These are phyloP conservation scores for Staurois parvus DNA, from an alignment of 2,797 vertebrate species.

Conservation along the genomic window DNA sequence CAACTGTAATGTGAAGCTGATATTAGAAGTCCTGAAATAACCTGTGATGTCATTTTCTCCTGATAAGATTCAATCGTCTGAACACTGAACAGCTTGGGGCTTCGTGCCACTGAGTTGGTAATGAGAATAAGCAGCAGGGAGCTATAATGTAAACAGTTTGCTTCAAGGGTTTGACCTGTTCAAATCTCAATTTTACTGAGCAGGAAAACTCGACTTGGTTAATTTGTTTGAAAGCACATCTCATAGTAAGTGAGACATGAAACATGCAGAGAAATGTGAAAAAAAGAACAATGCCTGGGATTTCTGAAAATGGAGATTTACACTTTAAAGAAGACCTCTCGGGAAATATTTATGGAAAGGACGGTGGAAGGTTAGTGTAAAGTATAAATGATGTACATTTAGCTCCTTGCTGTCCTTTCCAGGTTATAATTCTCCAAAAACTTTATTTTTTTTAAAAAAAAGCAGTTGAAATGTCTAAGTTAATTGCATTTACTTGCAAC, in stretches of 20 bases:
- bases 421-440: no score
- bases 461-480: no score
- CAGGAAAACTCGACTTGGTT: background rate
- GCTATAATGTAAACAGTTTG: slow-evolving; percentile 5
- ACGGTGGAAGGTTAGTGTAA: no score
- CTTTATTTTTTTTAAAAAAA: no score
- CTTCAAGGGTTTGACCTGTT: slow-evolving; percentile 4
- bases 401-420: no score
- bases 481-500: no score
- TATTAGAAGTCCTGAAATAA: slow-evolving; percentile 34
- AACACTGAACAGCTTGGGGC: slow-evolving; percentile 12
- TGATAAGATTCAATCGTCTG: background rate
- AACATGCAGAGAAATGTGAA: background rate
- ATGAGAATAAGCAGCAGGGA: slow-evolving; percentile 29
- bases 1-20: background rate
- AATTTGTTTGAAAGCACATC: slow-evolving; percentile 3
- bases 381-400: no score
- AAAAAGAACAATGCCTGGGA: background rate
- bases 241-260: background rate
- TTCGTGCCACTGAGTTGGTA: background rate
- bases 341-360: no score
- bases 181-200: background rate
- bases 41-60: slow-evolving; percentile 10
- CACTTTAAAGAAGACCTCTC: no score
- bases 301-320: background rate